Conservation (phyloP, 2,113 vertebrate species). For the Malurus cyaneus region DNA sequence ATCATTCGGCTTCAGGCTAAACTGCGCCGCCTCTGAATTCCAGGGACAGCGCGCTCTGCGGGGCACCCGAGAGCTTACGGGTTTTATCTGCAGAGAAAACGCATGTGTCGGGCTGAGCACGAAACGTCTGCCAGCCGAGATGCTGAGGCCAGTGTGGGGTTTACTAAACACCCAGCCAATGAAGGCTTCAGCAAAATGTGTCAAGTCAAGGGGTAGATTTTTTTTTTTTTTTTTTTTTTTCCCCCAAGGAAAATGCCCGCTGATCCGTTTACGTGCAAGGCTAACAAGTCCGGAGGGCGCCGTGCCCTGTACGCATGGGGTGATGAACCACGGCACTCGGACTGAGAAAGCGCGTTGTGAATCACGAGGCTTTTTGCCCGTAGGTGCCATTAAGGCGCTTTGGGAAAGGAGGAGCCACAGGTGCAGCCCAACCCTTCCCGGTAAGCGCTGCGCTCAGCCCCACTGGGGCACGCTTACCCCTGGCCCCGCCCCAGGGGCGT, state of each 20-base stretch:
- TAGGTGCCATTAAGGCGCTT: not conserved
- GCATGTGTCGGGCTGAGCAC: fast-evolving
- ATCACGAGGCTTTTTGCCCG: too few relatives aligned
- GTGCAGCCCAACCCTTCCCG: not conserved
- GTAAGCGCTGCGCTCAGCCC: not conserved
- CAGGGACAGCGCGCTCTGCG: not conserved
- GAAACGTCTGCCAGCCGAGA: too few relatives aligned
- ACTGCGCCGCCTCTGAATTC: too few relatives aligned
- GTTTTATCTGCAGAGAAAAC: not conserved
- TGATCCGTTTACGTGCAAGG: fast-evolving
- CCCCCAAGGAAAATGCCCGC: not conserved
- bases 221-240: too few relatives aligned
- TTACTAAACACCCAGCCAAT: fast-evolving
- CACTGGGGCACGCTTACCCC: not conserved
- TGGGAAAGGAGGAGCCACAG: too few relatives aligned
- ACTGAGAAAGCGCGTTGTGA: too few relatives aligned
- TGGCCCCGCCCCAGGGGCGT: fast-evolving
- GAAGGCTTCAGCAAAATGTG: not conserved
- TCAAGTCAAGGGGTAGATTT: too few relatives aligned
- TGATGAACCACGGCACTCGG: fast-evolving
- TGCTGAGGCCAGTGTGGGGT: fast-evolving
- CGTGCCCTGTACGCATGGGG: fast-evolving
- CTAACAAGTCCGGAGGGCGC: fast-evolving
- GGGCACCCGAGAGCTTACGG: not conserved
- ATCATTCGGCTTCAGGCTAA: not conserved